Evolutionary conservation across 2,113 vertebrate genomes (phyloP), one percentile per base, ranked within the genome.

Genomic region (Apteryx owenii): DNA sequence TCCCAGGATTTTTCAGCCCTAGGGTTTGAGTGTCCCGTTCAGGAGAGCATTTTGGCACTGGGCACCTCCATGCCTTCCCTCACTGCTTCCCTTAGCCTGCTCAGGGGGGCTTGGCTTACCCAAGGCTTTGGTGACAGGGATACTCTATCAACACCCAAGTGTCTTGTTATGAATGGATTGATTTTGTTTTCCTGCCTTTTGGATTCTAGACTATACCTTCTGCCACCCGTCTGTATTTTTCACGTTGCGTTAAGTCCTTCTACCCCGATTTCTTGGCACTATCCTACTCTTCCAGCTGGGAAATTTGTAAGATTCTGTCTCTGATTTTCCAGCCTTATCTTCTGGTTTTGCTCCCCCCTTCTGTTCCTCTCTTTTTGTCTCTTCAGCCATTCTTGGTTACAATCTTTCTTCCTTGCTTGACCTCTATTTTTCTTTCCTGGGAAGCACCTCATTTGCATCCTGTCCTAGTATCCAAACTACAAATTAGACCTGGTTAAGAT

Each of bases 381-480:
- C 28, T 44, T 15, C 25, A 69, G 68, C 16, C 28, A 19, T 8
- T 76, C 72, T 70, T 75, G 22, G 20, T 31, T 60, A 46, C 50
- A 60, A 22, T 20, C 68, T 75, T 93, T 40, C 64, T 75, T 83
- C 28, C 53, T 21, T 0, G 3, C 42, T 36, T 81, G 68, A 82
- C 51, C 69, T 80, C 78, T 92, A 23, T 83, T 89, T 89, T 60
- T 87, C 73, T 90, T 90, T 81, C 81, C 71, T 79, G 18, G 68
- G 82, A 88, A 83, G 79, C 15, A 51, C 46, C n/a, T 88, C 42
- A 68, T 73, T 95, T 95, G 64, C 81, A 78, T 95, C 9, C 84
- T 88, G 68, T 77, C 87, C 36, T 69, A 73, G 68, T 64, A 78
- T 44, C 53, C 62, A 95, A 65, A 64, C 62, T 92, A 82, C 66